Base-by-base conservation (phyloP, 2,888 invertebrate genomes). In the Anagyrus pseudococci region DNA sequence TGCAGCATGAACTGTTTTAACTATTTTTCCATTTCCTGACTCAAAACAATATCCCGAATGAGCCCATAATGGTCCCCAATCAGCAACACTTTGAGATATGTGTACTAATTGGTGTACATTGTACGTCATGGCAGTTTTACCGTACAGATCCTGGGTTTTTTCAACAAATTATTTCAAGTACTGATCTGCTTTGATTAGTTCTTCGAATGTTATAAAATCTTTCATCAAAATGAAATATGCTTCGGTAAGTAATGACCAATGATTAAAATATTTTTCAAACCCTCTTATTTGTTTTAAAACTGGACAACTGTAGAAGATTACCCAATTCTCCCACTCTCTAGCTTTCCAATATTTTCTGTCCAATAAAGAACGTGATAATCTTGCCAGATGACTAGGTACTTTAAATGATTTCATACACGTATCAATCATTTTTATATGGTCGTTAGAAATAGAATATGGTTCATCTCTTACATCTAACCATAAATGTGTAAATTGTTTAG, bases 351-450 rank as follows among this genome's bases (percentile, higher is more conserved):
- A 48, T 19, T 29, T 48, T 10, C 58, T 44, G 15, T 66, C 60
- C n/a, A 37, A 43, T 4, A 68, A 25, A 13, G 54, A 4, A 46
- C 69, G 29, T 3, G 64, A 47, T 13, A 61, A 50, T 15, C 67
- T 33, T 8, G 58, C 37, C 20, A 64, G 17, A 33, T 62, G 49
- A 15, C 25, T 33, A 6, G 64, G 57, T 13, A 60, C 54, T 58
- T 58, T 54, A 19, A 61, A 29, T 4, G 44, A 33, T 8, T 22
- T 8, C 22, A 65, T 8, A 15, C 26, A 25, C 15, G 37, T 2
- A 46, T 68, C 57, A 46, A 59, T 50, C 13, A 19, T 19, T 19
- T 8, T 15, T 2, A 46, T 37, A n/a, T 46, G 2, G 20, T 56
- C 15, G 13, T 17, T 20, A 2, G 6, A 6, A 7, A 56, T 4